Conservation (phyloP, 2,113 vertebrate species). For the Cisticola juncidis region DNA sequence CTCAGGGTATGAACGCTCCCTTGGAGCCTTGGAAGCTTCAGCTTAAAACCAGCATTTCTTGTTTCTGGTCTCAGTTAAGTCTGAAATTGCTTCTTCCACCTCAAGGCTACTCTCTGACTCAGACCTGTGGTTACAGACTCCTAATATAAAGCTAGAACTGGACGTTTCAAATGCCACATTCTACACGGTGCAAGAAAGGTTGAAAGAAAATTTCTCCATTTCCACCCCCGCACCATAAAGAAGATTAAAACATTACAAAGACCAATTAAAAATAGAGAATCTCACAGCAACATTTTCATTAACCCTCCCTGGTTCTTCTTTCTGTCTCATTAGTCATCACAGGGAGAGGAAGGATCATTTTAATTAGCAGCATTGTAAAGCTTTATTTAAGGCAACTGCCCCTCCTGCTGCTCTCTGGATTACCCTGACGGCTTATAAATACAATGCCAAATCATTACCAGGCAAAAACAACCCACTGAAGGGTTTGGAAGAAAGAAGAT, state of each 20-base stretch:
- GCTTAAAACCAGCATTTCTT: constrained; percentile 3
- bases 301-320: constrained; percentile 60
- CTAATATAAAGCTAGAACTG: neutral
- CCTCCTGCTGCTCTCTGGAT: constrained; percentile 73
- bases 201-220: neutral
- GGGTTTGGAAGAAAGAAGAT: constrained; percentile 39
- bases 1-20: neutral
- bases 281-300: constrained; percentile 65
- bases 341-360: constrained; percentile 69
- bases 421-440: constrained; percentile 63
- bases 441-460: constrained; percentile 62
- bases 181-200: neutral
- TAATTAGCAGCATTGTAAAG: constrained; percentile 77
- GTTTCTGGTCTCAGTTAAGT: neutral
- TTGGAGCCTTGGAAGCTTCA: constrained; percentile 22
- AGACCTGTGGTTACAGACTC: neutral
- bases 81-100: neutral
- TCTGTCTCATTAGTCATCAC: constrained; percentile 69
- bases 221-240: neutral
- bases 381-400: constrained; percentile 63
- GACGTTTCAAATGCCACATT: neutral
- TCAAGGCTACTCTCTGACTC: neutral
- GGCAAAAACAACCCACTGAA: neutral
- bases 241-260: constrained; percentile 67
- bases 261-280: constrained; percentile 62